Evolutionary conservation across 1,140 invertebrate genomes (phyloP), one percentile per base, ranked within the genome.

Genomic region (Papilio helenus): DNA sequence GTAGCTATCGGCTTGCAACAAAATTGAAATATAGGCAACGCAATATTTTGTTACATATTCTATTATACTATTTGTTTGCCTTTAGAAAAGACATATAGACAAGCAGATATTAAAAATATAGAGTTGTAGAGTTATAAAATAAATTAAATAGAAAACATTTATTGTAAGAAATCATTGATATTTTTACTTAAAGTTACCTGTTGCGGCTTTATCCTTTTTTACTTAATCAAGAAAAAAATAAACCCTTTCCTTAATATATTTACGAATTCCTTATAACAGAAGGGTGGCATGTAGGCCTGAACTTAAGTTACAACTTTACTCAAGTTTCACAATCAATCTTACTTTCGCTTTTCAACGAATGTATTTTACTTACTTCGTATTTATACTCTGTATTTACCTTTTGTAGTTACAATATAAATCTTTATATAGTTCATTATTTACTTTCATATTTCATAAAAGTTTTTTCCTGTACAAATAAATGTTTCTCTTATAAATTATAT

Each of bases 291-390:
- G 73, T 81, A 80, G 34, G 80, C 79, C 71, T 76, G 29, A 26
- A 76, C 71, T 79, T 29, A 61, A 8, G 20, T 44, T 29, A 65
- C 49, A 86, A 88, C 83, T 86, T 86, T 82, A 82, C 82, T 81
- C 61, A 85, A 88, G 79, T 86, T 84, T 42, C 76, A 39, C 83
- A 79, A 88, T 88, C 84, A 86, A 88, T 88, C 86, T 85, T 85
- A 84, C 86, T 88, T 88, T 84, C 80, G 79, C 81, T 87, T 84
- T 85, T 83, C 79, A 81, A 71, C 39, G 76, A 85, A 84, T 81
- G 79, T 68, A 83, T 85, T 86, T 85, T 81, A 84, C 84, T 80
- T 68, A 39, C 58, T 74, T 79, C 68, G 71, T 65, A 61, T 77
- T 82, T 81, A 73, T 83, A 79, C 76, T 83, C 51, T 72, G 23